Evolutionary conservation across 2,888 invertebrate species (phyloP), one percentile per base, ranked within the genome.

Genomic region (Busseola fusca): DNA sequence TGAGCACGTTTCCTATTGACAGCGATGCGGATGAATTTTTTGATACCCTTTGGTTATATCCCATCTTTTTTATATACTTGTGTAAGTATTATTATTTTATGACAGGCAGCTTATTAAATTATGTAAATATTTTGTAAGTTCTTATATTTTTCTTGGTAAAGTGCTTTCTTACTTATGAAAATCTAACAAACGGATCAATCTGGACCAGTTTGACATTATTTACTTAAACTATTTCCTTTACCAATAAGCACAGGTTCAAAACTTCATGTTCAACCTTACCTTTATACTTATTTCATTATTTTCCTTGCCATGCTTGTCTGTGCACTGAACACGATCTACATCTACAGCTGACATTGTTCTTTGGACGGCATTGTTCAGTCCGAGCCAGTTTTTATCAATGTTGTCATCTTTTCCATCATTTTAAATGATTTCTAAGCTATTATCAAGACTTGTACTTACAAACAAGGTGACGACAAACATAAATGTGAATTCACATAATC

Each of bases 271-370:
- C 25, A 48, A 16, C 37, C 40, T 40, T 2, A 18, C 34, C 42
- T 42, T 71, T 67, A n/a, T n/a, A n/a, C n/a, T n/a, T n/a, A n/a
- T n/a, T 58, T 34, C 16, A 54, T 52, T 57, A 37, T 40, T 56
- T 34, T 50, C 27, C 18, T 37, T 21, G 18, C 30, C 34, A 40
- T 48, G 14, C n/a, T 40, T 37, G 37, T 45, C 50, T 45, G 16
- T 59, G 30, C 37, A 56, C 16, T 59, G 45, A 57, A 25, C 34
- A 64, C 48, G 81, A 81, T 74, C 76, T 74, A 52, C 66, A 66
- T 71, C 16, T 54, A 56, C 54, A 9, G 60, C 7, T 45, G 59
- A 69, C 63, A 74, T 81, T 83, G 81, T 82, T 78, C 70, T 65
- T 56, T 7, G 1, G 66, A 58, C 34, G 42, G 58, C 42, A 72